phyloP scores from a whole-genome alignment of 2,888 invertebrate species.

The Leistus spinibarbis region DNA sequence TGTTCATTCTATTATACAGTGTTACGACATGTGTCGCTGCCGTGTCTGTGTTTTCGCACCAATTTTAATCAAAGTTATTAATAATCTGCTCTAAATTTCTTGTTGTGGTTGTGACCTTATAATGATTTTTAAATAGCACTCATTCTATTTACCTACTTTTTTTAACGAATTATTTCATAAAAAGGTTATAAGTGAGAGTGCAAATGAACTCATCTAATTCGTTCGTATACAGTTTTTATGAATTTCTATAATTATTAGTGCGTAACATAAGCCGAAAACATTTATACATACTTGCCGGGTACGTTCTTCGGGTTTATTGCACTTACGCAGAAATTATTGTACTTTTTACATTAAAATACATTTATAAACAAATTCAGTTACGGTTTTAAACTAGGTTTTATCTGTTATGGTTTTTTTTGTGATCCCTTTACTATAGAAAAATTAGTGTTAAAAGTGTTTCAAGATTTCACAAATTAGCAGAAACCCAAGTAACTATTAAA shows the following conservation, averaged over 20 bases:
- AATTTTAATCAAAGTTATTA: neutral
- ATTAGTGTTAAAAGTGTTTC: too few species aligned
- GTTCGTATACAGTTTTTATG: neutral
- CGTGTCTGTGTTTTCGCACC: neutral
- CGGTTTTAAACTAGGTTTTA: too few species aligned
- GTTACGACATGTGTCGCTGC: neutral
- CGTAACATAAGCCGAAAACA: neutral
- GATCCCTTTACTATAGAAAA: too few species aligned
- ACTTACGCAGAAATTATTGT: neutral
- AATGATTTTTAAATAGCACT: neutral
- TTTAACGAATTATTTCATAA: neutral
- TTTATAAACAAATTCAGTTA: too few species aligned
- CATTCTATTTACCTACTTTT: neutral
- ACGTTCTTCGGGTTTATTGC: neutral
- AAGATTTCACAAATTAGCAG: too few species aligned
- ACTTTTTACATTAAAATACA: too few species aligned
- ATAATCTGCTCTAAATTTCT: neutral
- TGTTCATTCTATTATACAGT: neutral
- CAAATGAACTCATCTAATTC: neutral
- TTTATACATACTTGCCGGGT: neutral
- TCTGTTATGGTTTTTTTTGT: too few species aligned
- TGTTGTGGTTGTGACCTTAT: neutral
- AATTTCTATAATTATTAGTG: neutral
- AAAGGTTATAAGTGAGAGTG: neutral
- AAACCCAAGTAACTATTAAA: too few species aligned